Evolutionary conservation across 2,888 invertebrate species (phyloP), one percentile per base, ranked within the genome.

Genomic region (Trichopoda pennipes): DNA sequence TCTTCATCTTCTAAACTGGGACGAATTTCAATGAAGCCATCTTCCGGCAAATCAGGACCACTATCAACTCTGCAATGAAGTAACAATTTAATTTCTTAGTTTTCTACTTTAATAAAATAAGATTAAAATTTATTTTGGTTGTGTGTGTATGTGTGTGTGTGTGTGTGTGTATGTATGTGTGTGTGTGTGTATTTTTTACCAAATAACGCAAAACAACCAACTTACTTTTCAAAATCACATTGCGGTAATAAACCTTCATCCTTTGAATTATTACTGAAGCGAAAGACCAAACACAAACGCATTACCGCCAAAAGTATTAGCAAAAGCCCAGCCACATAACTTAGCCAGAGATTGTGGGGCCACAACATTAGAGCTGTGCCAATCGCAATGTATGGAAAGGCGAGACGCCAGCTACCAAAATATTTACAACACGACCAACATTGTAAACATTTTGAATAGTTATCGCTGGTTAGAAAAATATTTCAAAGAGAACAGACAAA

Each of bases 301-400:
- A 92, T 87, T 58, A 91, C 81, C 12, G 92, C 92, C 76, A 93
- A 86, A 1, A 91, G 85, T 32, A 92, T 86, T 42, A 93, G 86
- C 85, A 91, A 90, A 55, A 91, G 89, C 8, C 92, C 92, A 63
- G 92, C 92, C 63, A 92, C 90, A 88, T 92, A 92, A 73, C 92
- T 92, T 56, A 92, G 88, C 92, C 93, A 93, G 61, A 92, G 88
- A 88, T 92, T 91, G 85, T 91, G 89, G 21, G 91, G 91, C 88
- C 89, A 91, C 69, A 90, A 79, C 63, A 91, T 87, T 69, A 91
- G 85, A 55, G 87, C 87, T 56, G 88, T 86, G 84, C 91, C 91
- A 81, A 90, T 85, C 74, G 86, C 86, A 75, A 89, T 84, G 85
- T 91, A 91, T 23, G 89, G 86, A 42, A 89, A 90, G 56, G 90